A percentile compares a stretch with the other conserved stretches of the same genome.
Evolutionary conservation across 2,888 invertebrate genomes (phyloP).

Genomic region (Cataglyphis cursor): DNA sequence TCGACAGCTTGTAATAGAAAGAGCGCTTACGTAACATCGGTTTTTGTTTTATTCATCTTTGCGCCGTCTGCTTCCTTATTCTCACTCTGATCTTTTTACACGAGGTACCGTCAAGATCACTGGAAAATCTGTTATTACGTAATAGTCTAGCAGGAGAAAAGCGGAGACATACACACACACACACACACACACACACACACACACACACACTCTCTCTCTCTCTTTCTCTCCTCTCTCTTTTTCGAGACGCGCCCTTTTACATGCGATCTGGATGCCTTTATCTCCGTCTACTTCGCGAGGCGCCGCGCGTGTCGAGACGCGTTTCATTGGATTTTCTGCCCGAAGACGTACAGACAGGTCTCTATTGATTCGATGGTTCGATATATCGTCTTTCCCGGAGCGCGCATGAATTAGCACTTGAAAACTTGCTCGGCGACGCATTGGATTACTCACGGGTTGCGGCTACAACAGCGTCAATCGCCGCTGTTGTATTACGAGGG

Average conservation of each 20-base stretch:
- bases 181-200: no score
- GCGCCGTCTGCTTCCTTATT: constrained; percentile 50
- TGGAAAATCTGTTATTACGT: constrained; percentile 56
- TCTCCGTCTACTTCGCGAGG: constrained; percentile 72
- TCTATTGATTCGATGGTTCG: constrained; percentile 80
- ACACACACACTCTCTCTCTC: no score
- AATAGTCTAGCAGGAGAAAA: constrained; percentile 43
- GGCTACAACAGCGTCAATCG: constrained; percentile 68
- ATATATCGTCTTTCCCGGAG: constrained; percentile 80
- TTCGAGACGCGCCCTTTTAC: constrained; percentile 52
- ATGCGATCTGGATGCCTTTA: constrained; percentile 58
- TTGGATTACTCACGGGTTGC: constrained; percentile 67
- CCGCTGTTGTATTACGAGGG: constrained; percentile 65
- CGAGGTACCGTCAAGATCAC: constrained; percentile 33
- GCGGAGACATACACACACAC: constrained; percentile 5
- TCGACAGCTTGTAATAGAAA: constrained; percentile 17
- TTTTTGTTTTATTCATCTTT: constrained; percentile 46
- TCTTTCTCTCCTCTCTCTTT: neutral
- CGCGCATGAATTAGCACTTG: constrained; percentile 80
- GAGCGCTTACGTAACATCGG: constrained; percentile 35
- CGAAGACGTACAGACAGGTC: constrained; percentile 82
- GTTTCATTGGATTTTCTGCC: constrained; percentile 84
- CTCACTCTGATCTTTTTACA: constrained; percentile 41
- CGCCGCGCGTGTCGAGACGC: constrained; percentile 82
- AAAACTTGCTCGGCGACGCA: constrained; percentile 68